Base-by-base conservation (phyloP, 2,797 vertebrate species). In the Pipistrellus pipistrellus region DNA sequence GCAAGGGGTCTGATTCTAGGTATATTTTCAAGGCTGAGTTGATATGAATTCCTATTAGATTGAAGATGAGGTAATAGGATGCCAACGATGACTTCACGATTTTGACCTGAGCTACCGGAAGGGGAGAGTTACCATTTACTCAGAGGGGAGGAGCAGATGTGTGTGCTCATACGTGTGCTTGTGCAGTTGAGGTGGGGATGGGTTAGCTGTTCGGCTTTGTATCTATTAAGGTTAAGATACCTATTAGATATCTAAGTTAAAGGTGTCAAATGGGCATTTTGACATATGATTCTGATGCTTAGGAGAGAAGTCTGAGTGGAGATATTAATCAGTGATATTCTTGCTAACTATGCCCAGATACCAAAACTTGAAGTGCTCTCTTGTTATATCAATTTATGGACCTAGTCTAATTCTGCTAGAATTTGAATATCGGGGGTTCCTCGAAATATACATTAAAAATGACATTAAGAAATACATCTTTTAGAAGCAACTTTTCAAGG, bases 401-500 rank as follows among this genome's bases (percentile, higher is more conserved):
- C 18, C 12, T 80, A 84, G 46, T 77, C 23, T 88, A 71, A 71
- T 44, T 20, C 13, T 27, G 5, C 15, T 86, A 82, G 41, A 69
- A 55, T 92, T 82, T 88, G 89, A 92, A 71, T 27, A 62, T 25
- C 27, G 44, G 44, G 12, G 2, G 1, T 87, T 89, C 44, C 68
- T 91, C 23, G 86, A 82, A 80, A 64, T 85, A 91, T 53, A 51
- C n/a, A 55, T 87, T 90, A 80, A 83, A 88, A 86, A 64, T 76
- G 75, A 27, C 38, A 66, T 90, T 78, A 55, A 88, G 38, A 92
- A 85, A 90, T 62, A 62, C 20, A 51, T 81, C 72, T 91, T 95
- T 80, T 10, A 73, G 46, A 93, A 93, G 91, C 48, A 83, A 68
- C 78, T 94, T 96, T 94, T 92, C 25, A 84, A 38, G 44, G 51